Percentiles rank a stretch among this genome's conserved stretches.
These are phyloP conservation scores for Chrysemys picta DNA, from an alignment of 2,113 vertebrate species.

Conservation along the genomic window DNA sequence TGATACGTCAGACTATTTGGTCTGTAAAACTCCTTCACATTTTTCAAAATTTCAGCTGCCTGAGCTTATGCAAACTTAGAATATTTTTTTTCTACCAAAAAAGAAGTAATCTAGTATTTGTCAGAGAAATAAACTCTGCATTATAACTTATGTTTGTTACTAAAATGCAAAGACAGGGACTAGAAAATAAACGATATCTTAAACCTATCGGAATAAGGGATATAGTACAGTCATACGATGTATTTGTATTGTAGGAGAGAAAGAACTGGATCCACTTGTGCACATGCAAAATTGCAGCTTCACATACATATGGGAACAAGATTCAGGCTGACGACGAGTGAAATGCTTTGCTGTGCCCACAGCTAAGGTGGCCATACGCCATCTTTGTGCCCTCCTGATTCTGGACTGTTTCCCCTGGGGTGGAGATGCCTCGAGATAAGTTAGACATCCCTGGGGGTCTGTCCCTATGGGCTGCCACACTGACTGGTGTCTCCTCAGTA, in stretches of 20 bases:
- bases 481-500: not conserved
- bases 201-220: not conserved
- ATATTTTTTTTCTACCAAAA: accelerated
- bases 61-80: not conserved
- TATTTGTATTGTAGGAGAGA: not conserved
- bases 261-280: not conserved
- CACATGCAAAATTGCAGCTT: not conserved
- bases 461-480: not conserved
- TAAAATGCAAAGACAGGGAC: not conserved
- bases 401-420: not conserved
- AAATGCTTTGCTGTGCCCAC: not conserved
- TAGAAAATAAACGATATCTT: not conserved
- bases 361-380: not conserved
- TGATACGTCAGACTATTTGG: not conserved
- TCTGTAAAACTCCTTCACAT: constrained; percentile 10
- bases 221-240: accelerated
- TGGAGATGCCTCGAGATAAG: not conserved
- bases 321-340: not conserved
- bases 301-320: not conserved
- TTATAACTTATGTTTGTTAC: not conserved
- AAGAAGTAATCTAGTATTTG: not conserved
- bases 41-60: constrained; percentile 23
- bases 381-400: not conserved
- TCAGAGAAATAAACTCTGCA: not conserved
- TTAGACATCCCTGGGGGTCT: not conserved